Evolutionary conservation across 2,113 vertebrate genomes (phyloP), one percentile per base, ranked within the genome.

Genomic region (Brachirus orientalis): DNA sequence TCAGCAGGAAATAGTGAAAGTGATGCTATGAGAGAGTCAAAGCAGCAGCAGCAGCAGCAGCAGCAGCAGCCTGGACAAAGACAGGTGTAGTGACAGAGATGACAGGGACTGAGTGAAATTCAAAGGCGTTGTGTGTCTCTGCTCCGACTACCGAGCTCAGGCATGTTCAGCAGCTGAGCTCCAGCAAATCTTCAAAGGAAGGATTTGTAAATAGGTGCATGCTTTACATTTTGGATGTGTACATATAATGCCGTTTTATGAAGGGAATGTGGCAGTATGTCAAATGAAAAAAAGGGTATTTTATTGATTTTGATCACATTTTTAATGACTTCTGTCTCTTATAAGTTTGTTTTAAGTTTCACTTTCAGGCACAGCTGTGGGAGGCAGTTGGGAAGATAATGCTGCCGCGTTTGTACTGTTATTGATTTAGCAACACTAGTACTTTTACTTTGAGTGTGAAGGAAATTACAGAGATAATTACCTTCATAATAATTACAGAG

Each of bases 171-270:
- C 75, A 71, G 71, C 68, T 60, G 28, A 56, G 57, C 67, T 63
- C 56, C 59, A 72, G 67, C 46, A 72, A 80, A 81, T 83, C 81
- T 83, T 88, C 81, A 89, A 88, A 89, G 77, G 54, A 28, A 58
- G 75, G 85, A 86, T 87, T 86, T 83, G 74, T 60, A 63, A 71
- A 56, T 77, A 80, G 72, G 76, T 76, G 58, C 64, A 33, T 40
- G 36, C 17, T 71, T 56, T 53, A 63, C 59, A 61, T 80, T 68
- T 73, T 45, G 61, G 59, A 52, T 44, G 68, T 43, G 33, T 41
- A 5, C 44, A n/a, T 69, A 2, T 28, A 28, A 28, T 28, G 28
- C 28, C 1, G 28, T 28, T n/a, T 55, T 8, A 46, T 52, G 10
- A 33, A 19, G 17, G 38, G 37, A 14, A n/a, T 12, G 3, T 59